Evolutionary conservation across 2,888 invertebrate genomes (phyloP), one percentile per base, ranked within the genome.

Genomic region (Agrochola macilenta): DNA sequence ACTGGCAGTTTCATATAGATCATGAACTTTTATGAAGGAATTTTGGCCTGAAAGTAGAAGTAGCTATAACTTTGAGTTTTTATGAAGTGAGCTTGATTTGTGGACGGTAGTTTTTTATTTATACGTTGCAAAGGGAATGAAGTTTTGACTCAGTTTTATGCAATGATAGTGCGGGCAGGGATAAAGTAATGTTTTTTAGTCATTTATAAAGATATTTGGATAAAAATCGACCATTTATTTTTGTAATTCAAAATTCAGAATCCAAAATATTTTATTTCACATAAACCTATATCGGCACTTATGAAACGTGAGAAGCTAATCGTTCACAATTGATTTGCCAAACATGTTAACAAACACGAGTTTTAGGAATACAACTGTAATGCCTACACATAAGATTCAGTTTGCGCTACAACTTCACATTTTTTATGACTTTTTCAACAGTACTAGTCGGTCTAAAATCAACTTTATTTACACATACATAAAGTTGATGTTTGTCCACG

Each of bases 1-100:
- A 81, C 69, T 69, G 58, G 63, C 65, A 20, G 4, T 58, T 83
- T 73, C 9, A 60, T 49, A 64, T 43, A 57, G 49, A 52, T 69
- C 35, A 57, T 71, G 60, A 66, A 63, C 14, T 81, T 69, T 81
- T 49, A 64, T 60, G 26, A 46, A 49, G 46, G 20, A 30, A 46
- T 46, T 70, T 60, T 8, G 17, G 7, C 3, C 30, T 49, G 0
- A 43, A 71, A 57, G 30, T 66, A 7, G 20, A 52, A 23, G 14
- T 39, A 35, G 8, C 1, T 4, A 43, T 35, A 39, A 49, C 4
- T 70, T 66, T 23, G 23, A 58, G 12, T 35, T 43, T 60, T 60
- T 0, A 46, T 66, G 17, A 60, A 17, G 63, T 39, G 17, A 43
- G 12, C 14, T 58, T 72, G 3, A 39, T 64, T 57, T 57, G 23